Evolutionary conservation across 2,797 vertebrate genomes (phyloP), one percentile per base, ranked within the genome.

Genomic region (Scolopax bukidnonensis): DNA sequence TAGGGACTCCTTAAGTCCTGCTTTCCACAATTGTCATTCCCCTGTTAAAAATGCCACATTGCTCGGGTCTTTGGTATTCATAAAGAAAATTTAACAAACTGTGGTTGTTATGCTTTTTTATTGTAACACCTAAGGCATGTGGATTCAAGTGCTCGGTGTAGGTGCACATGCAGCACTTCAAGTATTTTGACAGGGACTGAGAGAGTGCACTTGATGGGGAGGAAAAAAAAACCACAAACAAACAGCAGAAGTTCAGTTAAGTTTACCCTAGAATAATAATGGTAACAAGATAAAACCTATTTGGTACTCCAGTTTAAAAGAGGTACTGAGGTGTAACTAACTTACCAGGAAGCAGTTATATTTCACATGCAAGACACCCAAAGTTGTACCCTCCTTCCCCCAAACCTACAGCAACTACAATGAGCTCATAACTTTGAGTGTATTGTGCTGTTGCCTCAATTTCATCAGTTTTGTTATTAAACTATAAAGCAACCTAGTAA

Each of bases 141-240:
- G 36, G 17, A 57, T 25, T 71, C 17, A 43, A 60, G 20, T 3
- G 12, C 3, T 2, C 12, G 1, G 1, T 7, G 1, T 28, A 19
- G 0, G 1, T 5, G 7, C n/a, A 61, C 7, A 24, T 10, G 14
- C 8, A 74, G 11, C 11, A n/a, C 12, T 79, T 43, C 0, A 53
- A 61, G 18, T 75, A 50, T 53, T 90, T 40, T 61, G 45, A 45
- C 13, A 63, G 10, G 32, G 64, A 53, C 32, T 13, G 4, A 76
- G 33, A 57, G 7, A 19, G 20, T 6, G 15, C 12, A 40, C 11
- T 59, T 50, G 16, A 51, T 12, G 4, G 23, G 5, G 2, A 16
- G 5, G 14, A 15, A 13, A 6, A 73, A 68, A 61, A 43, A 25
- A 19, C 2, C 21, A 36, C 13, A 25, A 51, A 16, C 51, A 53